Conservation (phyloP, 64 coral and sea anemone species). For the Stichodactyla helianthus region DNA sequence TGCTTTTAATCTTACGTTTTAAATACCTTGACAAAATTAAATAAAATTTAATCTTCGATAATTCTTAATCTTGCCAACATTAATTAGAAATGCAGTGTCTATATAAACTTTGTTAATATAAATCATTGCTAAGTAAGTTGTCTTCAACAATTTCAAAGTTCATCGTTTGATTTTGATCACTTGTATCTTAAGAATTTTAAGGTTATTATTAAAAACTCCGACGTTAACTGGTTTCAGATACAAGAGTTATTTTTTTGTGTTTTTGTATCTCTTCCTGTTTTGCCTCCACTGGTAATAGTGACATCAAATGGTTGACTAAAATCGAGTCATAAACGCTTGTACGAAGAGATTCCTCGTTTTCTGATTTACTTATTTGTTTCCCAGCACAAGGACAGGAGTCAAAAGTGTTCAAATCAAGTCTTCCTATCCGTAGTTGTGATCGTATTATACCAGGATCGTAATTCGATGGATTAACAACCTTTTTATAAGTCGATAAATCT, state of each 20-base stretch:
- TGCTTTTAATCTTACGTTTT: too few species aligned
- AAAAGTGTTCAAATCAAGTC: background rate
- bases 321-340: background rate
- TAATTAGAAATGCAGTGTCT: too few species aligned
- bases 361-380: background rate
- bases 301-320: slow-evolving; percentile 6
- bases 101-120: too few species aligned
- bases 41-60: too few species aligned
- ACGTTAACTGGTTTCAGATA: background rate
- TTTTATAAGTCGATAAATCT: background rate
- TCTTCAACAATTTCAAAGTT: too few species aligned
- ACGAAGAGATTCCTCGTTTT: background rate
- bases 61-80: too few species aligned
- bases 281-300: background rate
- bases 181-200: background rate
- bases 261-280: background rate
- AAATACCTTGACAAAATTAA: too few species aligned
- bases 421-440: background rate
- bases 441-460: background rate
- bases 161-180: too few species aligned
- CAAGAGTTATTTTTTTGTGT: background rate
- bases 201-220: background rate
- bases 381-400: slow-evolving; percentile 9
- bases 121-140: too few species aligned
- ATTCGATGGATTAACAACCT: background rate